Evolutionary conservation across 2,797 vertebrate species (phyloP).

Genomic region (Periparus ater): DNA sequence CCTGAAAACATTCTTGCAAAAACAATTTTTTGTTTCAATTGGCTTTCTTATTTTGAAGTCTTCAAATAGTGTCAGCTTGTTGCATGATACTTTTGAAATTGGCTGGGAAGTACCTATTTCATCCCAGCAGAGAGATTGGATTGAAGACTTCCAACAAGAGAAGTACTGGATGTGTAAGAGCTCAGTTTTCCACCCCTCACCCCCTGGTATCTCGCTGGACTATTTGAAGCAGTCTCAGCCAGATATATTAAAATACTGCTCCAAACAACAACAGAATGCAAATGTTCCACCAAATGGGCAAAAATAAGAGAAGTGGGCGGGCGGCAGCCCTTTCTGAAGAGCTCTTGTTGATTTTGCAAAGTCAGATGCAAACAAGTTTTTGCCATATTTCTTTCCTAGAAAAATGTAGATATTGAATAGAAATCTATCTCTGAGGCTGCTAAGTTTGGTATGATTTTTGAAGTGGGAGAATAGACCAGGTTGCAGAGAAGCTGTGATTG

Average conservation of each 20-base stretch:
- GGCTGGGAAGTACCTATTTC: not conserved
- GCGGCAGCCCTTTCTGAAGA: not conserved
- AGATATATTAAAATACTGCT: not conserved
- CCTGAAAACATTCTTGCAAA: not conserved
- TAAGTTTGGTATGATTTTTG: not conserved
- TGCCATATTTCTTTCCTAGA: not conserved
- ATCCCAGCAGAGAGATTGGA: not conserved
- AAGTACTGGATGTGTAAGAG: not conserved
- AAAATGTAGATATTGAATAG: not conserved
- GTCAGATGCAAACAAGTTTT: not conserved
- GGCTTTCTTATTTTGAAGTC: not conserved
- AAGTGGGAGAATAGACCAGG: not conserved
- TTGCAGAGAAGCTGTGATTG: not conserved
- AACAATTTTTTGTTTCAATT: not conserved
- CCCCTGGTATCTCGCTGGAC: fast-evolving
- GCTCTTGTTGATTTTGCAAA: not conserved
- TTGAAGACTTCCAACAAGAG: not conserved
- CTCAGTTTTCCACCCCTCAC: not conserved
- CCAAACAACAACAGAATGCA: not conserved
- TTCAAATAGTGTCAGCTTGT: not conserved
- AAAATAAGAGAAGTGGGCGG: not conserved
- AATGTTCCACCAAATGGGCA: not conserved
- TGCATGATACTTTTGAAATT: not conserved
- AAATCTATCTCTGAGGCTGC: not conserved
- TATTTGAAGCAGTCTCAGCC: constrained; percentile 11